Evolutionary conservation across 1,140 invertebrate genomes (phyloP).

Genomic region (Eupristina koningsbergeri): DNA sequence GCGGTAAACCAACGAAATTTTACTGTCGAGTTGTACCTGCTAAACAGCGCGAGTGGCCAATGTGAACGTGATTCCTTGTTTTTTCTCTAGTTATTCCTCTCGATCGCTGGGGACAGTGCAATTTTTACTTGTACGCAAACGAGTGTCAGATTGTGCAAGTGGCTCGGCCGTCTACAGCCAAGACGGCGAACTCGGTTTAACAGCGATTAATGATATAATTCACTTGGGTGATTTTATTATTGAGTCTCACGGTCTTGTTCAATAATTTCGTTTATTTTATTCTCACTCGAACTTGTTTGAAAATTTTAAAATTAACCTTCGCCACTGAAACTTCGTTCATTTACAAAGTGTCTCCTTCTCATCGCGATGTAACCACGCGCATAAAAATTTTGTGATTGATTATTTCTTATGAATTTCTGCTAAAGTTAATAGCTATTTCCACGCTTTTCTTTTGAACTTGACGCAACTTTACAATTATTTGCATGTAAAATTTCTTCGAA

Average conservation of each 20-base stretch:
- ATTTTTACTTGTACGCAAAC: constrained; percentile 12
- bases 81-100: constrained; percentile 9
- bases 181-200: no score
- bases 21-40: constrained; percentile 40
- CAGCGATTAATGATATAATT: not conserved
- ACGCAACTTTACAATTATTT: no score
- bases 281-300: not conserved
- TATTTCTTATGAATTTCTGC: not conserved
- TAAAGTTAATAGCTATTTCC: no score
- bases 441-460: no score
- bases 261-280: not conserved
- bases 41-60: no score
- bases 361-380: no score
- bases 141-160: constrained; percentile 7
- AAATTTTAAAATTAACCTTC: not conserved
- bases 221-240: not conserved
- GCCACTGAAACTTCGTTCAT: not conserved
- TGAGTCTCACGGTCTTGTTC: no score
- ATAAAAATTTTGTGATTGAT: no score
- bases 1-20: constrained; percentile 24
- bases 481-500: no score
- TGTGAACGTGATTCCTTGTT: not conserved
- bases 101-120: not conserved
- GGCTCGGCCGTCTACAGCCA: not conserved
- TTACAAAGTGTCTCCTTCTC: no score